These are phyloP conservation scores for Plagodis dolabraria DNA, from an alignment of 2,888 invertebrate species.

Conservation along the genomic window DNA sequence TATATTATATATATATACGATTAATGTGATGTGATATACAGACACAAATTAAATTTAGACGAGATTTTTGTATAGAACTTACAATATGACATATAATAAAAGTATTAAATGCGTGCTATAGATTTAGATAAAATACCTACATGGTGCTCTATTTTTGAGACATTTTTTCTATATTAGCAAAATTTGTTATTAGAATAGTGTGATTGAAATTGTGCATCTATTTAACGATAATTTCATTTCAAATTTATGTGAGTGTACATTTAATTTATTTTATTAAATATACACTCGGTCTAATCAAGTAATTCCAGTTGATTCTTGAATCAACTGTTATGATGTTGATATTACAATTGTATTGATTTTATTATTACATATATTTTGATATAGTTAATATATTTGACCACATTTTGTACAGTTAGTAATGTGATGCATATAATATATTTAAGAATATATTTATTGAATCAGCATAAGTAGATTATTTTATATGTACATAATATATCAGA, in stretches of 20 bases:
- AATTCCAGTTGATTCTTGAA: slow-evolving; percentile 17
- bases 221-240: slow-evolving; percentile 19
- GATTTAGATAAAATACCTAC: slow-evolving; percentile 24
- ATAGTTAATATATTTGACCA: slow-evolving; percentile 54
- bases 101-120: slow-evolving; percentile 46
- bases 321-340: slow-evolving; percentile 1
- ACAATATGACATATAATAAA: slow-evolving; percentile 18
- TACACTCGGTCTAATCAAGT: slow-evolving; percentile 5
- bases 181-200: slow-evolving; percentile 18
- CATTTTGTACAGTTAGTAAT: slow-evolving; percentile 61
- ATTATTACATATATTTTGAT: slow-evolving; percentile 27
- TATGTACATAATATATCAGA: slow-evolving; percentile 43
- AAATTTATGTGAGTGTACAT: slow-evolving; percentile 1
- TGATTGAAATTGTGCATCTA: slow-evolving; percentile 14
- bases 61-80: slow-evolving; percentile 24
- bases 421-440: slow-evolving; percentile 75
- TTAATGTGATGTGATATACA: slow-evolving; percentile 27
- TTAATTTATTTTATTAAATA: slow-evolving; percentile 13
- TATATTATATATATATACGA: slow-evolving; percentile 17
- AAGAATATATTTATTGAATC: slow-evolving; percentile 47
- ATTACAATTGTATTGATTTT: slow-evolving; percentile 12
- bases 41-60: slow-evolving; percentile 23
- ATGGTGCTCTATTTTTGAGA: slow-evolving; percentile 59
- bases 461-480: slow-evolving; percentile 38
- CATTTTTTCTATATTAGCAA: slow-evolving; percentile 34